A percentile compares a stretch with the other conserved stretches of the same genome.
phyloP scores from a whole-genome alignment of 2,113 vertebrate genomes.

The Balaeniceps rex region DNA sequence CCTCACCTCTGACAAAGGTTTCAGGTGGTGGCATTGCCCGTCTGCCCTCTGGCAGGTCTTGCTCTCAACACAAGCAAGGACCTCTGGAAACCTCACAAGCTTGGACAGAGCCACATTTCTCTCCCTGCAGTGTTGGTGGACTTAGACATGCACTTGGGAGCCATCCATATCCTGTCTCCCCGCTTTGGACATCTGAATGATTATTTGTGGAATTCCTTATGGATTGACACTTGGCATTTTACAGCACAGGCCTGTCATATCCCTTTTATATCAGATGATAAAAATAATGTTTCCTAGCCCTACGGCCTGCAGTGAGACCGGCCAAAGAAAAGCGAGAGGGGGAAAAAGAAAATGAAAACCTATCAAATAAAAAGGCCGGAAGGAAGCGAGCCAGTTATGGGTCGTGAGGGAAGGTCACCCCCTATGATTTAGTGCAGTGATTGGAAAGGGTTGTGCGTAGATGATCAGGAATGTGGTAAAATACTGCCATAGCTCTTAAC shows the following conservation, averaged over 20 bases:
- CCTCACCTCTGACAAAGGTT: not conserved
- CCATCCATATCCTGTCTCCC: not conserved
- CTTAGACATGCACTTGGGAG: not conserved
- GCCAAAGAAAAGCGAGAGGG: not conserved
- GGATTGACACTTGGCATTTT: not conserved
- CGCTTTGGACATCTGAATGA: not conserved
- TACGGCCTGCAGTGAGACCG: not conserved
- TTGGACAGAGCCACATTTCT: not conserved
- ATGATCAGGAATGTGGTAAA: not conserved
- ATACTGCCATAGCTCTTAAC: not conserved
- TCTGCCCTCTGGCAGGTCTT: not conserved
- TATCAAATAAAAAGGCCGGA: not conserved
- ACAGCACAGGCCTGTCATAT: not conserved
- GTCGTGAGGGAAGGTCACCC: not conserved
- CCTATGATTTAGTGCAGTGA: not conserved
- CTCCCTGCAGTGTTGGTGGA: not conserved
- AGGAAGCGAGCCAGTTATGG: not conserved
- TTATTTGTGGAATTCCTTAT: slow-evolving; percentile 19
- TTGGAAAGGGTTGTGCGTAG: not conserved
- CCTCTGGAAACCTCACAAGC: not conserved
- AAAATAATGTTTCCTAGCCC: not conserved
- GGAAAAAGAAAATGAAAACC: not conserved
- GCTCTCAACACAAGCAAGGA: not conserved
- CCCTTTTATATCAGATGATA: not conserved
- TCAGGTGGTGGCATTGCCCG: not conserved